Percentiles rank a stretch among this genome's conserved stretches.
phyloP scores from a whole-genome alignment of 2,113 vertebrate species.

The Hippocampus guttulatus region DNA sequence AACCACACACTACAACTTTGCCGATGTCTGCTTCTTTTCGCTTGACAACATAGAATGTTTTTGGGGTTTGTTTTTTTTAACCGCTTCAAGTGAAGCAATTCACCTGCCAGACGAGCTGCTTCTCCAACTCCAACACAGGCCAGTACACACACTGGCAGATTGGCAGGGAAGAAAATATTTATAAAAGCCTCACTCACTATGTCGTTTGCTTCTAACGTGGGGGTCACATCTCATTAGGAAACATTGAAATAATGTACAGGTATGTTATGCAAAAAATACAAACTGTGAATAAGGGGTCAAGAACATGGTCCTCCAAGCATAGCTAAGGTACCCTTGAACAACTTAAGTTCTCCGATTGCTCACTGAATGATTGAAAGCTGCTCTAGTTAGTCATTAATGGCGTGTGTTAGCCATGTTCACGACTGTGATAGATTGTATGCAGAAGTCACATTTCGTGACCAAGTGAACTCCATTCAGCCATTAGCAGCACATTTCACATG shows the following conservation, averaged over 20 bases:
- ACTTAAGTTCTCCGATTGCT: too few relatives aligned
- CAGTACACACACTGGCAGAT: constrained; percentile 22
- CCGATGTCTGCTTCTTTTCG: constrained; percentile 10
- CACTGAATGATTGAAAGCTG: not conserved
- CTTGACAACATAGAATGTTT: constrained; percentile 12
- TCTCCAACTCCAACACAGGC: constrained; percentile 12
- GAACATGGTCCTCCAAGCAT: too few relatives aligned
- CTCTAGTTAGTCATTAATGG: not conserved
- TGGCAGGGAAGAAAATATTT: constrained; percentile 29
- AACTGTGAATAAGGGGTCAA: too few relatives aligned
- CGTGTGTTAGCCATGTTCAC: not conserved
- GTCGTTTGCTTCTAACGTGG: not conserved
- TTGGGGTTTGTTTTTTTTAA: constrained; percentile 15
- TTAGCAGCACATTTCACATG: not conserved
- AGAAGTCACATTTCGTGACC: not conserved
- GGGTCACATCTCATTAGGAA: not conserved
- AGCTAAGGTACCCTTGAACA: too few relatives aligned
- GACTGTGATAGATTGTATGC: not conserved
- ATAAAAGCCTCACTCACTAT: not conserved
- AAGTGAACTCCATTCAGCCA: not conserved
- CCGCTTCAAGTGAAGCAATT: constrained; percentile 20
- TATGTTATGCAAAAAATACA: not conserved
- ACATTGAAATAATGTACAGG: not conserved
- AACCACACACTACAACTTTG: not conserved
- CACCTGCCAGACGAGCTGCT: constrained; percentile 45